Percentiles rank a stretch among this genome's conserved stretches.
Conservation (phyloP, 2,888 invertebrate species). For the Drosophila monieri region DNA sequence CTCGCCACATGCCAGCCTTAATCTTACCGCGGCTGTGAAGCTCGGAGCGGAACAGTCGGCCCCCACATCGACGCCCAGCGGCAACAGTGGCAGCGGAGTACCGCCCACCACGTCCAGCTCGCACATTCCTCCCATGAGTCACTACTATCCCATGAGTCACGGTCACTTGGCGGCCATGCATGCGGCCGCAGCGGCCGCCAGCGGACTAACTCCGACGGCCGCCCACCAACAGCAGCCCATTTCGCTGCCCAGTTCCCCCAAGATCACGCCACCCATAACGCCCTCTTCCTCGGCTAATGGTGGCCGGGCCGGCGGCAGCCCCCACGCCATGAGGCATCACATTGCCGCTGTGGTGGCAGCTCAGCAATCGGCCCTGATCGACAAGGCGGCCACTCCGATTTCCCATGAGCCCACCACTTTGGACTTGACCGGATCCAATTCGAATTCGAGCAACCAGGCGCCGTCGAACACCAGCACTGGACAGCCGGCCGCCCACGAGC, state of each 20-base stretch:
- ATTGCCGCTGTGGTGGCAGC: constrained; percentile 67
- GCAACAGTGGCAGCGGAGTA: constrained; percentile 57
- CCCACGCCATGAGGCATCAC: constrained; percentile 79
- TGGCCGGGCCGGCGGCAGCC: constrained; percentile 78
- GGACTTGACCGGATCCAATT: constrained; percentile 83
- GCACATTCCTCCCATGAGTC: constrained; percentile 82
- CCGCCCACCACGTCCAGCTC: constrained; percentile 69
- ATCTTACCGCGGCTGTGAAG: constrained; percentile 69
- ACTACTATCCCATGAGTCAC: constrained; percentile 74
- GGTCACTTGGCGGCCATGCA: constrained; percentile 80
- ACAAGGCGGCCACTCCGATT: constrained; percentile 61
- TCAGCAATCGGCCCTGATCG: constrained; percentile 62
- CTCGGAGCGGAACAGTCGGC: constrained; percentile 58
- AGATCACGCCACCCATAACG: constrained; percentile 72
- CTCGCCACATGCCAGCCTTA: constrained; percentile 80
- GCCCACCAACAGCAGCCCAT: constrained; percentile 76
- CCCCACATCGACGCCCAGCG: constrained; percentile 41
- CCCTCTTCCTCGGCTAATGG: constrained; percentile 57
- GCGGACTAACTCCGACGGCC: constrained; percentile 72
- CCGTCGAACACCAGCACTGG: constrained; percentile 75
- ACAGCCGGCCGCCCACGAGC: constrained; percentile 70
- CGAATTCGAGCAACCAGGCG: constrained; percentile 82
- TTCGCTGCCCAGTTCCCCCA: constrained; percentile 67
- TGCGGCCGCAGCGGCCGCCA: constrained; percentile 72
- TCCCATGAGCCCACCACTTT: constrained; percentile 81